Conservation (phyloP, 2,888 invertebrate genomes). For the Syritta pipiens region DNA sequence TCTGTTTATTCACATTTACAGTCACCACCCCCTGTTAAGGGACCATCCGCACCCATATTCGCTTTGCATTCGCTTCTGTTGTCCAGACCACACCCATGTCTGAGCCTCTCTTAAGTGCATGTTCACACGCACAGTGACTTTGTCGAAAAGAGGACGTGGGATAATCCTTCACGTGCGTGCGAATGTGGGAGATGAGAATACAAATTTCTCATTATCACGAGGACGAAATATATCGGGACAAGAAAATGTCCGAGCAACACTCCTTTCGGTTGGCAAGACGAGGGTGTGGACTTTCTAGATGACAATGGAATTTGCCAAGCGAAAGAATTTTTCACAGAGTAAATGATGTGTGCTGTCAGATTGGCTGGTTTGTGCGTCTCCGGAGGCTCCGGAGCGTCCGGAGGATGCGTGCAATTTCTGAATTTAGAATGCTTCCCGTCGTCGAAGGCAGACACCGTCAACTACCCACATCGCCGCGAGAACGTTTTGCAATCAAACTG, state of each 20-base stretch:
- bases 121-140: conserved; percentile 27
- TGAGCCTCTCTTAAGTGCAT: conserved; percentile 9
- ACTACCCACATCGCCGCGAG: conserved; percentile 9
- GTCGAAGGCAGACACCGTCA: conserved; percentile 1
- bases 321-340: neutral
- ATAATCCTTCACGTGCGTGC: conserved; percentile 13
- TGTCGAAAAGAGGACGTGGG: conserved; percentile 21
- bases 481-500: conserved; percentile 52
- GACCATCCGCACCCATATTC: neutral
- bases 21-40: neutral
- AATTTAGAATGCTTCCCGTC: conserved; percentile 18
- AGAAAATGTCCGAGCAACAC: conserved; percentile 1
- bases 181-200: conserved; percentile 2
- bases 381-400: neutral
- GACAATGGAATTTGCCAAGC: neutral
- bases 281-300: conserved; percentile 11
- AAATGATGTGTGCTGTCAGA: conserved; percentile 35
- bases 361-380: conserved; percentile 9
- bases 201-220: conserved; percentile 31
- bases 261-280: neutral
- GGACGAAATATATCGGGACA: neutral
- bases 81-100: conserved; percentile 4
- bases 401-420: conserved; percentile 14
- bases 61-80: neutral
- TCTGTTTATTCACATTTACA: neutral